Base-by-base conservation (phyloP, 1,140 invertebrate genomes). In the Formica selysi region DNA sequence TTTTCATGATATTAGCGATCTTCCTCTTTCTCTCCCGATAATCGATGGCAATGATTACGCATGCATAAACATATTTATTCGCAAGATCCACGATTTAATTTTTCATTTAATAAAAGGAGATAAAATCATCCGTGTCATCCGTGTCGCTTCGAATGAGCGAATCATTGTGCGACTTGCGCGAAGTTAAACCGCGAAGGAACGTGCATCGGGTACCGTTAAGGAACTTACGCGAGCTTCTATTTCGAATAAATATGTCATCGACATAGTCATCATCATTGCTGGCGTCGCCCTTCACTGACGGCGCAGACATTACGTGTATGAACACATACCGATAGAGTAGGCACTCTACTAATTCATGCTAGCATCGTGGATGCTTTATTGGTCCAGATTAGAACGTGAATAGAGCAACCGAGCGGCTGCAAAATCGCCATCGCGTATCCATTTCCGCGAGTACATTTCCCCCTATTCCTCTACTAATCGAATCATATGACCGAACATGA, bases 331-430 rank as follows among this genome's bases (percentile, higher is more conserved):
- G 29, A 26, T 26, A 68, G 59, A 64, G 41, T 38, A 73, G 59
- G 29, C 36, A 57, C 76, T 87, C 89, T 83, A 83, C 80, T 87
- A 89, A 90, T 90, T 90, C 89, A 90, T 88, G 54, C 76, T 36
- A 59, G 81, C 64, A 90, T 90, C 89, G 32, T 4, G 88, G 87
- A 44, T 81, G 85, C 87, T 90, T 92, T 85, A 92, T 92, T 91
- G 91, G 89, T 91, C 89, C 85, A 91, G 90, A 92, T 92, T 92
- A 87, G 74, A 85, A 70, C 87, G 67, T 88, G 91, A 92, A 92
- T 92, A 88, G 80, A 79, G 54, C 88, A 64, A 38, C 84, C 67
- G 70, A 85, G 59, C 57, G 61, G 67, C 59, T 57, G 64, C 57
- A 64, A 85, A 79, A 65, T 86, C 65, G 54, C 76, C 78, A 76